phyloP scores from a whole-genome alignment of 2,113 vertebrate genomes.

The Chlamydotis undulata region DNA sequence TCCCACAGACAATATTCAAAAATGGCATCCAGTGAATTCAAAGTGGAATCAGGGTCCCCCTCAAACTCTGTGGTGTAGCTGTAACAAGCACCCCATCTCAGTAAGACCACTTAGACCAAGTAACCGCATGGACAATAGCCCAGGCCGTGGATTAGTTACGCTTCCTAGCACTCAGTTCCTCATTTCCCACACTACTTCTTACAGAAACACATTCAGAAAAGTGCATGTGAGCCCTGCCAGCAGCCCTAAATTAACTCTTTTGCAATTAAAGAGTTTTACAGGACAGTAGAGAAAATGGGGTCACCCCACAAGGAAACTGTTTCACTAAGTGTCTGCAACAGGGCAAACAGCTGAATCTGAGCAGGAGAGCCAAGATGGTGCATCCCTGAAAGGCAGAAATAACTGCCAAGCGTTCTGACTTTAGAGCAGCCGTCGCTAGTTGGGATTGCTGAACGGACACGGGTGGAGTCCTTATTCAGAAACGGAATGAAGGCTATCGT shows the following conservation, averaged over 20 bases:
- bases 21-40: not conserved
- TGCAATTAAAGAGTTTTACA: not conserved
- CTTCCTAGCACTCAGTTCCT: not conserved
- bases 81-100: not conserved
- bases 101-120: not conserved
- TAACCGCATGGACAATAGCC: not conserved
- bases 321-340: not conserved
- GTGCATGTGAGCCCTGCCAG: not conserved
- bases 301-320: not conserved
- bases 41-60: not conserved
- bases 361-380: not conserved
- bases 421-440: rapidly evolving
- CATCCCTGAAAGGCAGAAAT: not conserved
- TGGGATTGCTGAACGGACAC: not conserved
- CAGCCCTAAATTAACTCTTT: not conserved
- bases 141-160: not conserved
- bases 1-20: not conserved
- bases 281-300: not conserved
- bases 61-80: not conserved
- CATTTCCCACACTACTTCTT: not conserved
- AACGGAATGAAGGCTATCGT: not conserved
- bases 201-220: not conserved
- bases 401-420: not conserved
- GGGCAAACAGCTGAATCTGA: not conserved
- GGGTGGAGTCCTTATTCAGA: not conserved